phyloP scores from a whole-genome alignment of 2,113 vertebrate genomes.

The Zosterops hypoxanthus region DNA sequence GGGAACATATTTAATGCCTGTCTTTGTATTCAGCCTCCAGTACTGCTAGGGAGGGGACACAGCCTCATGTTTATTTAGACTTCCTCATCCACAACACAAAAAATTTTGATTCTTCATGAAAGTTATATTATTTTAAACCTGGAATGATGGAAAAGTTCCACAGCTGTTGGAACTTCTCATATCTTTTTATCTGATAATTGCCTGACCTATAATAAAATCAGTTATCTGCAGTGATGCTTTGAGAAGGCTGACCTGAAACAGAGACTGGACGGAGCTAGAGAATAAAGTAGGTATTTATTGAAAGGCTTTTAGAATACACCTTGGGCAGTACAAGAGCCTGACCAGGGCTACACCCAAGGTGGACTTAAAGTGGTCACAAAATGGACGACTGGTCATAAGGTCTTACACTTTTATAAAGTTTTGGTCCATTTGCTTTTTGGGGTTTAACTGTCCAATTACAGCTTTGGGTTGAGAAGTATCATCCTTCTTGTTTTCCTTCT shows the following conservation, averaged over 20 bases:
- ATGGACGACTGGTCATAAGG: background rate
- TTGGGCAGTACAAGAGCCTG: background rate
- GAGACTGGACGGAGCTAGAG: background rate
- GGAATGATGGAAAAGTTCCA: background rate
- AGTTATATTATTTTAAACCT: background rate
- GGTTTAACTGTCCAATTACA: background rate
- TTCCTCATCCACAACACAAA: background rate
- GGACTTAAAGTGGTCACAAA: background rate
- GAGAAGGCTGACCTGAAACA: background rate
- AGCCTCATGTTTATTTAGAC: background rate
- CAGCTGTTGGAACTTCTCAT: rapidly evolving
- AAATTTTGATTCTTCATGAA: background rate
- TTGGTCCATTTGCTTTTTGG: background rate
- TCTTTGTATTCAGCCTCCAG: background rate
- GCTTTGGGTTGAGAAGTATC: background rate
- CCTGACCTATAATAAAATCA: background rate
- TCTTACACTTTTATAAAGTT: background rate
- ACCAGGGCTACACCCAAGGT: background rate
- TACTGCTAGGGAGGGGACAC: rapidly evolving
- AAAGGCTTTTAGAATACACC: background rate
- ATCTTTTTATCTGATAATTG: background rate
- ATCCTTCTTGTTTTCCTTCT: background rate
- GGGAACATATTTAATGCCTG: background rate
- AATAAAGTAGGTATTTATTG: background rate
- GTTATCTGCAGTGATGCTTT: background rate